Conservation (phyloP, 1,140 invertebrate species). For the Drosophila arizonae region DNA sequence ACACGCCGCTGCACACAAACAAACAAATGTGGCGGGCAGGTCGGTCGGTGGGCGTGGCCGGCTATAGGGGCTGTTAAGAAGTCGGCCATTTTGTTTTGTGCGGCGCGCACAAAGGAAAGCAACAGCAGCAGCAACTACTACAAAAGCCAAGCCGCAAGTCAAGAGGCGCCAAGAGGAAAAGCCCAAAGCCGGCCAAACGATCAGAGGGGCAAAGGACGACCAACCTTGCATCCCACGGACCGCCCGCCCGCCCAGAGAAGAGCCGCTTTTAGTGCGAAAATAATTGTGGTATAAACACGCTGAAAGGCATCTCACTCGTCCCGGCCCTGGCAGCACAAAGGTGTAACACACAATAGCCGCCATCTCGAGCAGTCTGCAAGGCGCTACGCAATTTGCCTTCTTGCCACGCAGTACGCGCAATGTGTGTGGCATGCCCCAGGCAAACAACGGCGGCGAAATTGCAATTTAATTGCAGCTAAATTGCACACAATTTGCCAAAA, state of each 20-base stretch:
- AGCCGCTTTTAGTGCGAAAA: constrained; percentile 74
- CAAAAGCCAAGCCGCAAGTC: constrained; percentile 50
- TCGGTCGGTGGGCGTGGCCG: neutral
- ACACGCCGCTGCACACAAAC: constrained; percentile 45
- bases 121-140: constrained; percentile 50
- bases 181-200: constrained; percentile 32
- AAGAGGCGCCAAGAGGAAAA: constrained; percentile 60
- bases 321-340: constrained; percentile 43
- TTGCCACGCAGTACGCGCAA: constrained; percentile 34
- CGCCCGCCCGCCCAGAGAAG: neutral
- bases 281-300: constrained; percentile 64
- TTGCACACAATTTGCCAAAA: constrained; percentile 62
- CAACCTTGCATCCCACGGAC: too few relatives aligned
- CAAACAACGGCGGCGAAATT: constrained; percentile 35
- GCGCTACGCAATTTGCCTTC: constrained; percentile 61
- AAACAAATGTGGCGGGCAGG: constrained; percentile 3
- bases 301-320: constrained; percentile 53
- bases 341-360: constrained; percentile 55
- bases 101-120: constrained; percentile 66
- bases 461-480: constrained; percentile 81
- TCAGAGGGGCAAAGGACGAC: neutral
- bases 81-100: constrained; percentile 78
- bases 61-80: constrained; percentile 46
- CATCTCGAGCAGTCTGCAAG: constrained; percentile 25
- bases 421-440: constrained; percentile 58